Percentiles rank a stretch among this genome's conserved stretches.
phyloP scores from a whole-genome alignment of 2,113 vertebrate species.

The Zosterops hypoxanthus region DNA sequence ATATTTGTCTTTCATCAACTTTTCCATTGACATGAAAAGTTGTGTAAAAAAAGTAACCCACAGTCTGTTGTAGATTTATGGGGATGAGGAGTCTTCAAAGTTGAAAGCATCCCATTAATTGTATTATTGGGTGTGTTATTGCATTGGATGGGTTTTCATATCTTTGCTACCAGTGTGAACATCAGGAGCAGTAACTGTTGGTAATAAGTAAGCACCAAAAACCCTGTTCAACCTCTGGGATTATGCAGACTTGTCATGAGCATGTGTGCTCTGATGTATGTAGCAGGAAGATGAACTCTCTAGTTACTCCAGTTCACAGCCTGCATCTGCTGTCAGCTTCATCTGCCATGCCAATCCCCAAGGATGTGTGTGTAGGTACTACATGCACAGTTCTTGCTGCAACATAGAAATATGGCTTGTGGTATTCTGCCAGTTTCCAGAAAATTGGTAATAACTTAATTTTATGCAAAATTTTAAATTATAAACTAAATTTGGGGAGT shows the following conservation, averaged over 20 bases:
- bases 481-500: neutral
- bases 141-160: neutral
- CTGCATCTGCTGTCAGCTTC: rapidly evolving
- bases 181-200: neutral
- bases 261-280: neutral
- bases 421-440: neutral
- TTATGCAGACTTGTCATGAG: neutral
- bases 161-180: neutral
- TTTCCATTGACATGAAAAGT: constrained; percentile 53
- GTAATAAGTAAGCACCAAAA: neutral
- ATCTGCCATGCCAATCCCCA: neutral
- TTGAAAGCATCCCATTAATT: constrained; percentile 29
- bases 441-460: neutral
- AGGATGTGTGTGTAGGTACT: neutral
- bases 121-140: neutral
- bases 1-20: constrained; percentile 64
- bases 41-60: constrained; percentile 45
- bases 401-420: no score
- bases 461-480: neutral
- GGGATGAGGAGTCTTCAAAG: constrained; percentile 4
- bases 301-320: neutral
- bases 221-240: neutral
- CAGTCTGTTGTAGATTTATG: neutral
- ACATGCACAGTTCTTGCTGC: neutral
- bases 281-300: neutral